Conservation (phyloP, 2,797 vertebrate genomes). For the Neostethus bicornis region DNA sequence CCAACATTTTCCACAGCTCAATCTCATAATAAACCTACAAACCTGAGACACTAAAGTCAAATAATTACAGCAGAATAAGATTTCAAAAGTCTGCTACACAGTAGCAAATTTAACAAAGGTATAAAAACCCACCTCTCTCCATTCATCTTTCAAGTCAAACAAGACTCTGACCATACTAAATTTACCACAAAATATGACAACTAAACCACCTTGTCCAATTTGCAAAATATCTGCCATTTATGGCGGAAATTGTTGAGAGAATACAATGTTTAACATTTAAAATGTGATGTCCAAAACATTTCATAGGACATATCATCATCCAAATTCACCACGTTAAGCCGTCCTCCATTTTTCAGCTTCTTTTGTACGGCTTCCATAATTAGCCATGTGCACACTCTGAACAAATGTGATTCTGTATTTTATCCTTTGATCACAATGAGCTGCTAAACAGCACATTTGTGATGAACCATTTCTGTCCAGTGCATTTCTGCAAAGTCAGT, state of each 20-base stretch:
- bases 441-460: slow-evolving; percentile 88
- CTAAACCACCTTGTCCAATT: slow-evolving; percentile 67
- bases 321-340: slow-evolving; percentile 39
- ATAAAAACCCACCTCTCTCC: slow-evolving; percentile 59
- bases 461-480: slow-evolving; percentile 95
- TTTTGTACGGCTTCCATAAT: slow-evolving; percentile 22
- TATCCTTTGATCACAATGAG: slow-evolving; percentile 74
- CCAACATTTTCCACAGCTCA: slow-evolving; percentile 81
- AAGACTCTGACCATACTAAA: slow-evolving; percentile 65
- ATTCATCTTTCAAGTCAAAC: slow-evolving; percentile 70
- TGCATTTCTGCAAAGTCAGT: slow-evolving; percentile 93
- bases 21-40: slow-evolving; percentile 79
- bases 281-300: slow-evolving; percentile 66
- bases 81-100: slow-evolving; percentile 85
- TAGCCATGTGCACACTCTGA: slow-evolving; percentile 23
- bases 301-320: slow-evolving; percentile 64
- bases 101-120: slow-evolving; percentile 83
- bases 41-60: slow-evolving; percentile 85
- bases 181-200: slow-evolving; percentile 74
- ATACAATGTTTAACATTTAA: slow-evolving; percentile 82
- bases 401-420: slow-evolving; percentile 24
- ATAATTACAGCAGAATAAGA: slow-evolving; percentile 77
- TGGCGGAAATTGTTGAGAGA: slow-evolving; percentile 67
- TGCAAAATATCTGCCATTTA: slow-evolving; percentile 72
- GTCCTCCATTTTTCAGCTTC: slow-evolving; percentile 22